A percentile compares a stretch with the other conserved stretches of the same genome.
phyloP scores from a whole-genome alignment of 2,113 vertebrate species.

The Macroglossus sobrinus region DNA sequence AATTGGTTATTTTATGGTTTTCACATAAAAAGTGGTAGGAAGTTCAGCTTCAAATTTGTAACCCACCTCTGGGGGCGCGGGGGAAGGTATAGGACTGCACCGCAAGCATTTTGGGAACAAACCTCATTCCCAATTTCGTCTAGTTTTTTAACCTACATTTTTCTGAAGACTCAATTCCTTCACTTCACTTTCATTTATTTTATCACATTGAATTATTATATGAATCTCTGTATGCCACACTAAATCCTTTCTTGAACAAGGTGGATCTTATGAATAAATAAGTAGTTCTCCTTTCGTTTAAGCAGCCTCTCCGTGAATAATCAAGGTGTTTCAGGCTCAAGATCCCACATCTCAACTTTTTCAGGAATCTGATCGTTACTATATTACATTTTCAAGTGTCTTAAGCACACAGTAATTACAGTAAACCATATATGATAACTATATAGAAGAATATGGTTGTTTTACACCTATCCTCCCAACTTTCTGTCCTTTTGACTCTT shows the following conservation, averaged over 20 bases:
- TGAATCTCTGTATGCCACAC: background rate
- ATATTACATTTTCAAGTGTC: background rate
- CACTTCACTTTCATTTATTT: background rate
- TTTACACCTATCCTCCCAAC: background rate
- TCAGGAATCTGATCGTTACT: background rate
- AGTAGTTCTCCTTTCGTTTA: background rate
- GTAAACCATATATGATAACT: background rate
- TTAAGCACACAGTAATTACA: background rate
- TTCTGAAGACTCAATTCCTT: background rate
- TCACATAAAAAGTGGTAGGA: slow-evolving; percentile 19
- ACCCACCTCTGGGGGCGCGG: background rate
- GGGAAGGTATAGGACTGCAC: background rate
- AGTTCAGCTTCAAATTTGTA: slow-evolving; percentile 9
- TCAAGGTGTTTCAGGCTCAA: background rate
- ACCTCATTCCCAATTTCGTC: background rate
- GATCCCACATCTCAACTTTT: background rate
- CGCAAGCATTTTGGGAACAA: background rate
- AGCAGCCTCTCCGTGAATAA: background rate
- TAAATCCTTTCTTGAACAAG: background rate
- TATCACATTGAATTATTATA: background rate
- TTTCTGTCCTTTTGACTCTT: background rate
- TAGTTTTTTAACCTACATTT: background rate
- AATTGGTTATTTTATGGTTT: slow-evolving; percentile 39
- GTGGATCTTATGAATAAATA: background rate
- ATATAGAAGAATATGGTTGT: background rate